Base-by-base conservation (phyloP, 2,797 vertebrate species). In the Chaetophractus vellerosus region DNA sequence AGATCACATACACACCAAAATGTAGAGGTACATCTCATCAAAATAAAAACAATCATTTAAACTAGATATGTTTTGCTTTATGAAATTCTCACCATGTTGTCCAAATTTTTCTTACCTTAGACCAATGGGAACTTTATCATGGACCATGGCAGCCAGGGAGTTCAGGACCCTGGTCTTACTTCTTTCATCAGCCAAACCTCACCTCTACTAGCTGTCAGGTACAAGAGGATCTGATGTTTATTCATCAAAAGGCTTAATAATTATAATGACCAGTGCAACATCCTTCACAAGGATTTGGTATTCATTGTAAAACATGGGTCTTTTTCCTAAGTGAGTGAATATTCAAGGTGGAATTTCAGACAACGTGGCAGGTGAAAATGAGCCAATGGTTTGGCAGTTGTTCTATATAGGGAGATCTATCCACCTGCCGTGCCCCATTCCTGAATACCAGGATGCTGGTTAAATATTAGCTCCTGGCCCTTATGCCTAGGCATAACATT, bases 371-470 rank as follows among this genome's bases (percentile, higher is more conserved):
- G 55, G 23, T 28, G 55, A 10, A 2, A 1, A 1, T 9, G 4
- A 26, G 28, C n/a, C 15, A 0, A 1, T 2, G 0, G 11, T 3
- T 38, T 5, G 0, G 19, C 28, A 24, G 31, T 21, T 61, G 18
- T n/a, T 15, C 6, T 16, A 33, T 36, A 48, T 1, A 5, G 24
- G 31, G 0, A 5, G 5, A 75, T 4, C 3, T 1, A 1, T 33
- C 0, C 3, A 0, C 0, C 28, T 10, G 0, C 41, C 28, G 2
- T 24, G 5, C 18, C 4, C 0, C 1, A 0, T 2, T 26, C 31
- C 1, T 8, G 16, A 7, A 26, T 10, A 24, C 1, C 74, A 31
- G 48, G 59, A 6, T 1, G 3, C 16, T 21, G 4, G 14, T 19
- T 55, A 57, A 19, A 5, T 10, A 15, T 6, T 7, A 19, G 68